Base-by-base conservation (phyloP, 2,888 invertebrate genomes). In the Alsophila aescularia region DNA sequence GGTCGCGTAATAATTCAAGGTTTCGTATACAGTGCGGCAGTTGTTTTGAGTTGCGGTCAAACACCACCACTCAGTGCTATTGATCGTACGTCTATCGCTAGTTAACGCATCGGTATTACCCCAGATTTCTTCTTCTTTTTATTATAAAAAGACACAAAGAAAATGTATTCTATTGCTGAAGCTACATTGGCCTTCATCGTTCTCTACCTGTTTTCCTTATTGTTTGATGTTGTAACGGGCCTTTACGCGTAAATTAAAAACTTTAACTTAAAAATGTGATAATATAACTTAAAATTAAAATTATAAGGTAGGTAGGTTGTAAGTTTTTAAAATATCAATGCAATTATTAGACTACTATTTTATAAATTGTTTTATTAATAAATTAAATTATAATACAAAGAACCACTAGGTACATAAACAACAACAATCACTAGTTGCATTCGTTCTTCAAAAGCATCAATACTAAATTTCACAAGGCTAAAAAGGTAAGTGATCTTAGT, bases 161-260 rank as follows among this genome's bases (percentile, higher is more conserved):
- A 83, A 85, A 90, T 91, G 91, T 84, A 90, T 77, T 84, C 90
- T 53, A 83, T 91, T 63, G 91, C 91, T 62, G 91, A 91, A 78
- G 90, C 85, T 52, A 90, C 90, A 52, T 69, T 91, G 60, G 90
- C 90, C 62, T 89, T 91, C 62, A 70, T 85, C 40, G 88, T 90
- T 59, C 80, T 91, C 7, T 91, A 91, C 64, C 73, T 91, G 40
- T 90, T 91, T 70, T 91, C 91, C 50, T 85, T 91, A 53, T 68
- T 91, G 31, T 90, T 91, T 60, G 91, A 91, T 74, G 89, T 88
- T 29, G 90, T 91, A 55, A 84, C 90, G 65, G 89, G 88, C 56
- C 77, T 91, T 66, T 85, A 90, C 62, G 81, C 80, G 32, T 90
- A 88, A 48, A 53, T 62, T 70, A 45, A 15, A 52, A 62, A 63